Conservation (phyloP, 2,113 vertebrate species). For the Morone chrysops region DNA sequence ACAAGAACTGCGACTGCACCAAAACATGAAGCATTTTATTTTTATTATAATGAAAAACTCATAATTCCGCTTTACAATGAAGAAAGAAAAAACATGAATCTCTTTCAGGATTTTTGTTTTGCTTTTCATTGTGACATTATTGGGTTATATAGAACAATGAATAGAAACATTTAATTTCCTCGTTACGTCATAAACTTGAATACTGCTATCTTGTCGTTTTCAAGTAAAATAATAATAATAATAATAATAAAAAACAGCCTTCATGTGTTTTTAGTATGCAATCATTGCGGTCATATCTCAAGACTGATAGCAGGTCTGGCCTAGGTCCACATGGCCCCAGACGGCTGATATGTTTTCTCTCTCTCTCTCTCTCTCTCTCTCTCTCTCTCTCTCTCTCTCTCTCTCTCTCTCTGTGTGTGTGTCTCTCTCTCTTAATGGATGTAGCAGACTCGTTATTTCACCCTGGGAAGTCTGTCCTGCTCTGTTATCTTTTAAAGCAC, state of each 20-base stretch:
- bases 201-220: not conserved
- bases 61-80: not conserved
- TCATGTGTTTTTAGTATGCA: not conserved
- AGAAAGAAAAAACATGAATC: not conserved
- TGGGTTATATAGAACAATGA: not conserved
- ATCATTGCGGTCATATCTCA: not conserved
- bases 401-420: not conserved
- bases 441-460: conserved; percentile 69
- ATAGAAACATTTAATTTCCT: not conserved
- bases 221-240: not conserved
- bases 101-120: too few species aligned
- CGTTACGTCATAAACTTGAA: too few species aligned
- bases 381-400: not conserved
- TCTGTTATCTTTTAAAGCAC: conserved; percentile 80
- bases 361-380: not conserved
- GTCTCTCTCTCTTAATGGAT: conserved; percentile 58
- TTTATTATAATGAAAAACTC: not conserved
- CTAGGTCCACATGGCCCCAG: conserved; percentile 1
- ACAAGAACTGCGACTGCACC: not conserved
- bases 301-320: conserved; percentile 30
- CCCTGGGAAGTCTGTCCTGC: conserved; percentile 77
- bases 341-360: conserved; percentile 8
- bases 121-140: too few species aligned
- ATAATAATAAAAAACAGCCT: too few species aligned
- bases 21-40: not conserved